Evolutionary conservation across 2,113 vertebrate genomes (phyloP).

Genomic region (Lota lota): DNA sequence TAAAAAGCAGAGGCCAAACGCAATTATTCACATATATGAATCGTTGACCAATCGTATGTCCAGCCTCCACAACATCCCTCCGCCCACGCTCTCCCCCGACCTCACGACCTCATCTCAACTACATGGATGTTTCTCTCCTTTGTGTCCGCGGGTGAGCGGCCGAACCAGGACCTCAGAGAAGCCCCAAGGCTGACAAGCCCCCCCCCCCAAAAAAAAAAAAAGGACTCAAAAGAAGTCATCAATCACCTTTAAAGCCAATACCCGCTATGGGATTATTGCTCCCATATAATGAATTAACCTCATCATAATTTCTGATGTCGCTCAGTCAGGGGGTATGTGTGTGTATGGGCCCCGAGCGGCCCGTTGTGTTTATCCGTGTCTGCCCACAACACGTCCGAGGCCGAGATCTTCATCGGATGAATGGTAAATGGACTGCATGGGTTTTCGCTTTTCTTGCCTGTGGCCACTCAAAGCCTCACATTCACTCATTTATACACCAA

Average conservation of each 20-base stretch:
- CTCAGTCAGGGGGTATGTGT: not conserved
- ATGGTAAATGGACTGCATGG: too few relatives aligned
- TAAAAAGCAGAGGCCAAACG: too few relatives aligned
- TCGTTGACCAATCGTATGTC: too few relatives aligned
- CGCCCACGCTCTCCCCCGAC: not conserved
- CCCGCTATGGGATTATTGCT: not conserved
- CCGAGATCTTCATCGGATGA: too few relatives aligned
- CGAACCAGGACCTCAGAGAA: not conserved
- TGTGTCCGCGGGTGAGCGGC: constrained; percentile 15
- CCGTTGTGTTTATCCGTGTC: too few relatives aligned
- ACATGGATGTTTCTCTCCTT: constrained; percentile 1
- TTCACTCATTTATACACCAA: too few relatives aligned
- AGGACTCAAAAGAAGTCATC: constrained; percentile 26
- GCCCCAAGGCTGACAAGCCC: not conserved
- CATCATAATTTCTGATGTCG: constrained; percentile 2
- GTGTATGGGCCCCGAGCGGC: not conserved
- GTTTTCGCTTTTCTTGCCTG: too few relatives aligned
- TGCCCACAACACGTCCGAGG: too few relatives aligned
- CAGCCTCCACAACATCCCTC: too few relatives aligned
- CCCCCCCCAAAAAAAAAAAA: not conserved
- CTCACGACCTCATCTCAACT: constrained; percentile 2
- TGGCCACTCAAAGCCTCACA: too few relatives aligned
- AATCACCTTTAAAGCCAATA: constrained; percentile 23
- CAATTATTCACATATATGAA: too few relatives aligned
- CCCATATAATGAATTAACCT: constrained; percentile 15